Percentiles rank a stretch among this genome's conserved stretches.
Conservation (phyloP, 2,888 invertebrate species). For the Pyralis farinalis region DNA sequence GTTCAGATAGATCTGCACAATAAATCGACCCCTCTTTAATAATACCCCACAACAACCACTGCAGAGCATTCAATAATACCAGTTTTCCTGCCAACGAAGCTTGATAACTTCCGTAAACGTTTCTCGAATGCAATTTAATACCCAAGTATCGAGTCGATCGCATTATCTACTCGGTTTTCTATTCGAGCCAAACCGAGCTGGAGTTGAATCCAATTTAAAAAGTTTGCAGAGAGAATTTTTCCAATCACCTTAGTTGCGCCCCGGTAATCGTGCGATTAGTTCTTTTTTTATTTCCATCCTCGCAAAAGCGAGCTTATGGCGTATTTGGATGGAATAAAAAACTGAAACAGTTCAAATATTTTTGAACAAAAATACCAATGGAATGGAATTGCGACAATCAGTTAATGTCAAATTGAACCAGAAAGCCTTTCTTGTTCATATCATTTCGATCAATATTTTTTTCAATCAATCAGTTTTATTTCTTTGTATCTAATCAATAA, state of each 20-base stretch:
- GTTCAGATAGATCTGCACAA: no score
- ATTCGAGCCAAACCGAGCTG: slow-evolving; percentile 62
- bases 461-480: no score
- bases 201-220: slow-evolving; percentile 75
- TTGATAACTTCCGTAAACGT: slow-evolving; percentile 52
- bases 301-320: no score
- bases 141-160: slow-evolving; percentile 61
- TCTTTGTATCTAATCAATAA: no score
- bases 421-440: no score
- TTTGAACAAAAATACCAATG: no score
- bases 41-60: neutral
- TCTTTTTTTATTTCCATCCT: slow-evolving; percentile 32
- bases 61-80: slow-evolving; percentile 7
- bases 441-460: no score
- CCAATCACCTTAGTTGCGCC: slow-evolving; percentile 63
- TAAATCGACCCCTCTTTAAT: no score
- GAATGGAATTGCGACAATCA: no score
- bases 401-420: no score
- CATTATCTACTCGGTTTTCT: slow-evolving; percentile 58
- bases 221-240: slow-evolving; percentile 70
- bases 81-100: slow-evolving; percentile 10
- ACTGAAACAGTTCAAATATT: no score
- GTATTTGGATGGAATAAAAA: no score
- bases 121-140: slow-evolving; percentile 70
- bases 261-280: slow-evolving; percentile 63